Base-by-base conservation (phyloP, 2,113 vertebrate genomes). In the Psephotus haematonotus region DNA sequence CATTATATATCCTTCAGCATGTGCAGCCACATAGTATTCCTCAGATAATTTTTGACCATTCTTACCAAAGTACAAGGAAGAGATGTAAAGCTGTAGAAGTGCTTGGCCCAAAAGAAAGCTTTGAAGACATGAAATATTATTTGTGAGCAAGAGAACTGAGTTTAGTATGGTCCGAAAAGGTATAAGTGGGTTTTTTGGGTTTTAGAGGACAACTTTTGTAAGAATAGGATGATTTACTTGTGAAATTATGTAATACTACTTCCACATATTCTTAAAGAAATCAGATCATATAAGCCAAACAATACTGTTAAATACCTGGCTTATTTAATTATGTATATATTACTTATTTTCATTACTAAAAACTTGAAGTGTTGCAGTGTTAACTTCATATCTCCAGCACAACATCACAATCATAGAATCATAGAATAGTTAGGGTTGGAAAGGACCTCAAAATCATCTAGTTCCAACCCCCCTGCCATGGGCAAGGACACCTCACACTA, bases 111-210 rank as follows among this genome's bases (percentile, higher is more conserved):
- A 52, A 75, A 77, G 24, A 75, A 81, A 55, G 11, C 35, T 80
- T 64, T 86, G 43, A 39, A 91, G 64, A 55, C 86, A 53, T 29
- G 33, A 76, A 82, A 53, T 11, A 10, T 62, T 69, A 5, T 31
- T 55, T 46, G 41, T 27, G 41, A 65, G 24, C 44, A 84, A 47
- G 15, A 47, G 7, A 69, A 16, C 17, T 20, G 68, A 70, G 2
- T 9, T 55, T 69, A 27, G 33, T 52, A 14, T 13, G 8, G 20
- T 23, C 29, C 68, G 14, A 82, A 63, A 85, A 76, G 25, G 12
- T 13, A 4, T 7, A 7, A 24, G 9, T 41, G 28, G 43, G 20
- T 0, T 2, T 12, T 39, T 49, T 11, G 31, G 18, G 18, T 1
- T 46, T 69, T 57, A 46, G 19, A 37, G 12, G 10, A 4, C 17